Evolutionary conservation across 2,797 vertebrate species (phyloP), one percentile per base, ranked within the genome.

Genomic region (Podarcis siculus): DNA sequence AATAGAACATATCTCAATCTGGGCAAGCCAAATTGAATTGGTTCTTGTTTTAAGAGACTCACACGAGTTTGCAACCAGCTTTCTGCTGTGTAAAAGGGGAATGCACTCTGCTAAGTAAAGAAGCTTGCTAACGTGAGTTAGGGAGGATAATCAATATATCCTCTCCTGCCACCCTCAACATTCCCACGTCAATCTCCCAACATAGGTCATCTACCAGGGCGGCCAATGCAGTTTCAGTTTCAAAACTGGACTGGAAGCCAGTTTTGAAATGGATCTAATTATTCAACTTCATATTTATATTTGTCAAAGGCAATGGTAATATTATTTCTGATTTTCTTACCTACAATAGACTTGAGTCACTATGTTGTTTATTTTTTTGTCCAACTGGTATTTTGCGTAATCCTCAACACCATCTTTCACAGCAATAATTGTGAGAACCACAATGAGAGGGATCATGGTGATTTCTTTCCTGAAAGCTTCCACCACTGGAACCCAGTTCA

Each of bases 391-490:
- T 79, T 98, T 98, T 12, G 98, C 97, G 91, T 98, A 99, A 95
- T 99, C 99, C 93, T 99, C 99, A 89, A 99, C 94, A 45, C 97
- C 98, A 75, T 99, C 99, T 95, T 99, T 99, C 88, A 99, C 95
- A 76, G 98, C 98, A 25, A 98, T 99, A 79, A 98, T 97, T 1
- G 94, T 93, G 58, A 99, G 97, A 77, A 99, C 98, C 1, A 97
- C 97, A 37, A 98, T 69, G 8, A 99, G 95, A 35, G 99, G 99
- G 66, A 99, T 96, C 99, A 99, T 99, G 3, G 99, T 99, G 87
- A 99, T 99, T 95, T 99, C 98, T 94, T 99, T 99, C 90, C 99
- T 98, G 94, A 99, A 99, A 72, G 98, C 99, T 96, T 99, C 98
- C 86, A 99, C 98, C 37, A 98, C 96, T 7, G 99, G 99, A 32